These are phyloP conservation scores for Trematomus bernacchii DNA, from an alignment of 2,797 vertebrate species.

Conservation along the genomic window DNA sequence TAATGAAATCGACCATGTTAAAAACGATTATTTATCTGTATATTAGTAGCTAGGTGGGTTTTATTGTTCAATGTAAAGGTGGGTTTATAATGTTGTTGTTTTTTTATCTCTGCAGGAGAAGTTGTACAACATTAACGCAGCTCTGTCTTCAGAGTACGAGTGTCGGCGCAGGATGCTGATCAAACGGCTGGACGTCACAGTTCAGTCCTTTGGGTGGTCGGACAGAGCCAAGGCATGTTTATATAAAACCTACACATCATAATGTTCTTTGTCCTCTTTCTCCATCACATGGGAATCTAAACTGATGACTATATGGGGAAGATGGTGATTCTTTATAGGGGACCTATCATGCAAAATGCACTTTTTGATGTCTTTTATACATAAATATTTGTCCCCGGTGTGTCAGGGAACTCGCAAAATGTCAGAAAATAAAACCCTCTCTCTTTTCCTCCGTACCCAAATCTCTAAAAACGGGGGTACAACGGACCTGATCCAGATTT, in stretches of 20 bases:
- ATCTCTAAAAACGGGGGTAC: no score
- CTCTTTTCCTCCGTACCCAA: no score
- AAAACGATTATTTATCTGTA: neutral
- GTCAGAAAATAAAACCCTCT: no score
- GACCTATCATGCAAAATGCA: no score
- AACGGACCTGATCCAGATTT: no score
- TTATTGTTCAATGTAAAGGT: neutral
- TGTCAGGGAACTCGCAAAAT: no score
- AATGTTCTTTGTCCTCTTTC: neutral
- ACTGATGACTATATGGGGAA: neutral
- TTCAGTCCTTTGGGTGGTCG: constrained; percentile 98
- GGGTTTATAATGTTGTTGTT: neutral
- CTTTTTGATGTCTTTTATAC: no score
- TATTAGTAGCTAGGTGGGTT: neutral
- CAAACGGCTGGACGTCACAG: constrained; percentile 95
- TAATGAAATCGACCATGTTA: neutral
- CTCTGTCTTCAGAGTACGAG: constrained; percentile 91
- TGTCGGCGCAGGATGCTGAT: constrained; percentile 96
- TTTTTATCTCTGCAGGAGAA: constrained; percentile 81
- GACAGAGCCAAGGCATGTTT: constrained; percentile 92
- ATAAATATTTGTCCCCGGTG: no score
- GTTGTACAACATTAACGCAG: constrained; percentile 88
- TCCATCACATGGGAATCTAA: neutral
- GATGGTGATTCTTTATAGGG: no score
- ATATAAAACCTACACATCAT: neutral